Conservation (phyloP, 2,888 invertebrate species). For the Trichogramma evanescens region DNA sequence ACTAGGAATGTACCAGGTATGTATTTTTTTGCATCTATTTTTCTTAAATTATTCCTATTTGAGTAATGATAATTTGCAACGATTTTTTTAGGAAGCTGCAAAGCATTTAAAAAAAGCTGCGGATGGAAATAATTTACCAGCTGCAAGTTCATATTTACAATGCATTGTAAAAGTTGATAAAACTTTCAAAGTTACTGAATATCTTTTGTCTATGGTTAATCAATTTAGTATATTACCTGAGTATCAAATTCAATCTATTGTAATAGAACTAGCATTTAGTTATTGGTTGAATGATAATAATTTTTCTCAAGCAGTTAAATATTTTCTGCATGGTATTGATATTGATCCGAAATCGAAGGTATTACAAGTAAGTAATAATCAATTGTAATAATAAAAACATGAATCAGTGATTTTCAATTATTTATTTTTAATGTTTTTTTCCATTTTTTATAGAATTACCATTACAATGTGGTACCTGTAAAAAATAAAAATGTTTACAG, state of each 20-base stretch:
- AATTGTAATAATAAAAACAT: neutral
- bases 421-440: neutral
- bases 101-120: slow-evolving; percentile 8
- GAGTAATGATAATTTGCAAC: neutral
- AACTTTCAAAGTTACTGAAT: neutral
- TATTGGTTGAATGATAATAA: neutral
- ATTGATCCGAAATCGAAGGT: slow-evolving; percentile 1
- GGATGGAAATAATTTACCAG: neutral
- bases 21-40: neutral
- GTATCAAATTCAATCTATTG: neutral
- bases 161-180: neutral
- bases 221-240: slow-evolving; percentile 7
- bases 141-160: neutral
- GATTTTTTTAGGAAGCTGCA: slow-evolving; percentile 6
- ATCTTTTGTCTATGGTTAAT: neutral
- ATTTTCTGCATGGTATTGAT: slow-evolving; percentile 6
- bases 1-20: slow-evolving; percentile 1
- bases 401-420: neutral
- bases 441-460: neutral
- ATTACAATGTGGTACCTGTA: neutral
- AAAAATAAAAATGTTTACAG: neutral
- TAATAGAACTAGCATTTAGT: slow-evolving; percentile 4
- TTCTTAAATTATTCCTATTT: neutral
- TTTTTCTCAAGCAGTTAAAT: neutral
- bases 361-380: neutral